phyloP scores from a whole-genome alignment of 2,888 invertebrate species.

The Drosophila multiciliata region DNA sequence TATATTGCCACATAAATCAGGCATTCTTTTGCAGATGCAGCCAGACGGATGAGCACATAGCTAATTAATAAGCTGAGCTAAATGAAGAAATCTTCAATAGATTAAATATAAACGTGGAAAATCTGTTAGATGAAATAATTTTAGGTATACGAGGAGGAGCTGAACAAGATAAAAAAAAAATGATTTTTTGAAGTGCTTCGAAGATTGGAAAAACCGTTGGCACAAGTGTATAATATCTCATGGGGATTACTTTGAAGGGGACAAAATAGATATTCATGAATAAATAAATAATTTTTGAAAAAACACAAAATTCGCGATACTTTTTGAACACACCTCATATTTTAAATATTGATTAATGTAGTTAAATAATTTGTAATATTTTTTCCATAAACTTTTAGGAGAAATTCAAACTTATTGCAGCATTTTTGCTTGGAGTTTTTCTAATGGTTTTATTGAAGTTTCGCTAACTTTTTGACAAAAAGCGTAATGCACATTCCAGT shows the following conservation, averaged over 20 bases:
- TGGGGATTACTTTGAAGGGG: too few species aligned
- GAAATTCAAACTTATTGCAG: slow-evolving; percentile 4
- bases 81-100: not conserved
- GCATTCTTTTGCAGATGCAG: not conserved
- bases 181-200: too few species aligned
- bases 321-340: too few species aligned
- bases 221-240: too few species aligned
- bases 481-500: slow-evolving; percentile 30
- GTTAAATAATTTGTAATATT: not conserved
- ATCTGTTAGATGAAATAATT: not conserved
- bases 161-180: too few species aligned
- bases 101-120: not conserved
- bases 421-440: slow-evolving; percentile 3
- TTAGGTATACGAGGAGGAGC: too few species aligned
- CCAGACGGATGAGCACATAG: slow-evolving; percentile 1
- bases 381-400: not conserved
- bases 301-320: too few species aligned
- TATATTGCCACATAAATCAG: slow-evolving; percentile 42
- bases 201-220: too few species aligned
- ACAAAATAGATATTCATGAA: too few species aligned
- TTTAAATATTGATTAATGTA: not conserved
- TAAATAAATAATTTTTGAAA: too few species aligned
- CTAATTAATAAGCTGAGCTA: slow-evolving; percentile 16
- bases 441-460: slow-evolving; percentile 26
- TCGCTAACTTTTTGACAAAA: slow-evolving; percentile 41